phyloP scores from a whole-genome alignment of 2,797 vertebrate species.

The Graptemys geographica region DNA sequence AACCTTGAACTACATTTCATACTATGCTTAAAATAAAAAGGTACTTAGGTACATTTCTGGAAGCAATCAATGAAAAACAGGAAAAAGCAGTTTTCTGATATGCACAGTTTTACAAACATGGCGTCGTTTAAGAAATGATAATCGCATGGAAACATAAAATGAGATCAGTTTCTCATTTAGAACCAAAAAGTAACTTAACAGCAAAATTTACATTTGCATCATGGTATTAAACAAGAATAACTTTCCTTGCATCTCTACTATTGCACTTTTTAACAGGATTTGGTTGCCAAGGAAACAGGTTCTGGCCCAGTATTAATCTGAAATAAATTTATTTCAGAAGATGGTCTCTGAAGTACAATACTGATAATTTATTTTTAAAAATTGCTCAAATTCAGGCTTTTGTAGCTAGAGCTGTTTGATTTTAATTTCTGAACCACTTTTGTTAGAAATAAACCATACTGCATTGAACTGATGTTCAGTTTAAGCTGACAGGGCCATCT shows the following conservation, averaged over 20 bases:
- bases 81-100: conserved; percentile 49
- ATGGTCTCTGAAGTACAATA: conserved; percentile 78
- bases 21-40: conserved; percentile 43
- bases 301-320: conserved; percentile 94
- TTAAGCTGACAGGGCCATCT: conserved; percentile 71
- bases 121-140: conserved; percentile 62
- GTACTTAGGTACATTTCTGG: conserved; percentile 56
- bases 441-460: conserved; percentile 66
- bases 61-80: conserved; percentile 58
- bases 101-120: conserved; percentile 62
- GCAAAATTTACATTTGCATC: conserved; percentile 71
- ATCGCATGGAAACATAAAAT: conserved; percentile 69
- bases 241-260: conserved; percentile 76
- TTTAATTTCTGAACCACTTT: conserved; percentile 56
- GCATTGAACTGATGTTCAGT: conserved; percentile 66
- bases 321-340: conserved; percentile 87
- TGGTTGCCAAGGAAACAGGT: conserved; percentile 96
- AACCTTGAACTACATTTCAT: conserved; percentile 73
- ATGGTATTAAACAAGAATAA: conserved; percentile 73
- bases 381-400: conserved; percentile 56
- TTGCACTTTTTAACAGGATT: conserved; percentile 87
- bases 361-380: conserved; percentile 48
- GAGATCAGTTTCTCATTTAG: conserved; percentile 68
- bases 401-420: conserved; percentile 47
- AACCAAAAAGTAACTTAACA: conserved; percentile 62